Evolutionary conservation across 2,888 invertebrate genomes (phyloP).

Genomic region (Lordiphosa fenestrarum): DNA sequence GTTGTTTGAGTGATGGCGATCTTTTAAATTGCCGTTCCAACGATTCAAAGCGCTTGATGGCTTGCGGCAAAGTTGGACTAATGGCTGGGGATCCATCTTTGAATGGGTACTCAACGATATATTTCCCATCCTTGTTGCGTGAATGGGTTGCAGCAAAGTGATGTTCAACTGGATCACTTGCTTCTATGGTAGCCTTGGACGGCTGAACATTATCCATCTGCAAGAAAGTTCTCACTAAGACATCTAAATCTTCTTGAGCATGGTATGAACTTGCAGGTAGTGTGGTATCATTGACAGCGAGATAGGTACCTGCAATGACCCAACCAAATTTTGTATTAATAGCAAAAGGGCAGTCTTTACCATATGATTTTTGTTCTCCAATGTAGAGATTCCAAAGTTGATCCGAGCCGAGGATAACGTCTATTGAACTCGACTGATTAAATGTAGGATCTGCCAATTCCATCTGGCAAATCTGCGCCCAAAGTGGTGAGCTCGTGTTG

Average conservation of each 20-base stretch:
- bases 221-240: not conserved
- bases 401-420: too few relatives aligned
- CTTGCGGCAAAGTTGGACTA: not conserved
- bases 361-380: too few relatives aligned
- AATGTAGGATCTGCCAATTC: not conserved
- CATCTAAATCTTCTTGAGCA: not conserved
- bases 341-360: not conserved
- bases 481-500: too few relatives aligned
- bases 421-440: too few relatives aligned
- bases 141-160: not conserved
- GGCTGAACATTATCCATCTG: not conserved
- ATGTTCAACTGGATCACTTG: not conserved
- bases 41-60: not conserved
- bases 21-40: not conserved
- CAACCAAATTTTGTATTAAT: slow-evolving; percentile 1
- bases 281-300: not conserved
- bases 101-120: too few relatives aligned
- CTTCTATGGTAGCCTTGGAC: not conserved
- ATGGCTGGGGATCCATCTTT: not conserved
- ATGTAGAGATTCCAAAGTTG: too few relatives aligned
- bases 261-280: not conserved
- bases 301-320: too few relatives aligned
- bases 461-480: too few relatives aligned
- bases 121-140: too few relatives aligned
- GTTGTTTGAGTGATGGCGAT: not conserved